Percentiles rank a stretch among this genome's conserved stretches.
Evolutionary conservation across 2,888 invertebrate species (phyloP).

Genomic region (Caenorhabditis imperialis): DNA sequence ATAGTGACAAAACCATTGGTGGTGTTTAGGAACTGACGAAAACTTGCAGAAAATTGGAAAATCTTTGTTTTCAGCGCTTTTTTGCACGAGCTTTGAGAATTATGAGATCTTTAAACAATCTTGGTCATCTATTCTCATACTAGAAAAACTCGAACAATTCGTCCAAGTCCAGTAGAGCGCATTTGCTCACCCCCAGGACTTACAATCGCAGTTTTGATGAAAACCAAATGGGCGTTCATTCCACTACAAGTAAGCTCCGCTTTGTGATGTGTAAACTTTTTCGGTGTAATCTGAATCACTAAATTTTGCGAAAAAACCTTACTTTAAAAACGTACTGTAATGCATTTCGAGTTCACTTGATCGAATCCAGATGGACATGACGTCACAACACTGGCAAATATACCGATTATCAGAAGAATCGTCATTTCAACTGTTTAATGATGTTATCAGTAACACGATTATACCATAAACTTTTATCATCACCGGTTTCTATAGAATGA

Average conservation of each 20-base stretch:
- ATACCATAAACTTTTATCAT: neutral
- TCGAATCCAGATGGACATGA: conserved; percentile 27
- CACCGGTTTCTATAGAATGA: neutral
- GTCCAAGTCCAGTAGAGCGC: too few relatives aligned
- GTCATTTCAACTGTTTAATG: neutral
- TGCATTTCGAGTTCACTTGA: conserved; percentile 28
- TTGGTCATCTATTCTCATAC: too few relatives aligned
- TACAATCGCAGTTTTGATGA: conserved; percentile 30
- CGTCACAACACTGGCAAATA: neutral
- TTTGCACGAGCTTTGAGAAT: neutral
- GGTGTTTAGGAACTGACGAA: too few relatives aligned
- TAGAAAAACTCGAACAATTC: too few relatives aligned
- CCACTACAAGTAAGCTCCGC: conserved; percentile 11
- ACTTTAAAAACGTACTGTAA: conserved; percentile 29
- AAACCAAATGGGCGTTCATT: conserved; percentile 23
- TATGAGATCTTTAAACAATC: neutral
- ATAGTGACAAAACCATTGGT: too few relatives aligned
- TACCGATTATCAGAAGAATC: conserved; percentile 6
- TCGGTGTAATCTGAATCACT: conserved; percentile 8
- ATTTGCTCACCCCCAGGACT: too few relatives aligned
- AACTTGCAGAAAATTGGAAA: too few relatives aligned
- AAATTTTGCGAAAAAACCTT: too few relatives aligned
- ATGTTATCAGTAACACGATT: conserved; percentile 23
- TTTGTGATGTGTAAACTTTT: conserved; percentile 28
- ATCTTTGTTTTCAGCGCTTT: too few relatives aligned